phyloP scores from a whole-genome alignment of 23 tunicate genomes.

The Trididemnum nubilum region DNA sequence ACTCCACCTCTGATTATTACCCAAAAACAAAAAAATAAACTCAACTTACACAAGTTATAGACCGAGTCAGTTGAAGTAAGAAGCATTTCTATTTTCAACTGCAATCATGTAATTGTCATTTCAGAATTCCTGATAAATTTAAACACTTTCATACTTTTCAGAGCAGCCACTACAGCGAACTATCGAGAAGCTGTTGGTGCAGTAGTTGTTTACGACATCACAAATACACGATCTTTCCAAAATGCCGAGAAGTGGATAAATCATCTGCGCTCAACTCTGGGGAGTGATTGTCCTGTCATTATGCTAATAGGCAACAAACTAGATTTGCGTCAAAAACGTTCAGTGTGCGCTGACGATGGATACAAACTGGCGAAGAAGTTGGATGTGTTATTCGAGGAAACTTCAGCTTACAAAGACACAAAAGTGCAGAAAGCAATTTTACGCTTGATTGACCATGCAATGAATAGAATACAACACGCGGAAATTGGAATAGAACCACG shows the following conservation, averaged over 20 bases:
- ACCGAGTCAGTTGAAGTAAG: too few relatives aligned
- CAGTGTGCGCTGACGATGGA: conserved; percentile 35
- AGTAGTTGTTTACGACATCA: conserved; percentile 41
- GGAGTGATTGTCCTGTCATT: conserved; percentile 23
- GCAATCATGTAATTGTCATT: too few relatives aligned
- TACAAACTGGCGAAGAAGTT: conserved; percentile 25
- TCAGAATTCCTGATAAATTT: too few relatives aligned
- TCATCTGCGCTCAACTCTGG: neutral
- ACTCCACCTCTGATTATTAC: too few relatives aligned
- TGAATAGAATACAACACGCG: too few relatives aligned
- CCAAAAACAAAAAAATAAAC: too few relatives aligned
- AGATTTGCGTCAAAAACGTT: conserved; percentile 49
- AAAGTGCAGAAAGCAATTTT: conserved; percentile 67
- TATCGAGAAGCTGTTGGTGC: conserved; percentile 38
- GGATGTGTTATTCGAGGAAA: conserved; percentile 59
- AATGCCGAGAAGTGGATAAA: conserved; percentile 33
- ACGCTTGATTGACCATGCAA: conserved; percentile 35
- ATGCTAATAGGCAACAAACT: conserved; percentile 71
- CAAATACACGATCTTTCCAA: conserved; percentile 32
- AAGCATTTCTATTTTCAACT: too few relatives aligned
- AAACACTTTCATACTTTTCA: too few relatives aligned
- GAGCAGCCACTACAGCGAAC: neutral
- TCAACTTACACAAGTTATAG: too few relatives aligned
- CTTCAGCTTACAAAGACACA: conserved; percentile 68
- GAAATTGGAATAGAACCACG: too few relatives aligned